Evolutionary conservation across 2,888 invertebrate species (phyloP), one percentile per base, ranked within the genome.

Genomic region (Xylocampa areola): DNA sequence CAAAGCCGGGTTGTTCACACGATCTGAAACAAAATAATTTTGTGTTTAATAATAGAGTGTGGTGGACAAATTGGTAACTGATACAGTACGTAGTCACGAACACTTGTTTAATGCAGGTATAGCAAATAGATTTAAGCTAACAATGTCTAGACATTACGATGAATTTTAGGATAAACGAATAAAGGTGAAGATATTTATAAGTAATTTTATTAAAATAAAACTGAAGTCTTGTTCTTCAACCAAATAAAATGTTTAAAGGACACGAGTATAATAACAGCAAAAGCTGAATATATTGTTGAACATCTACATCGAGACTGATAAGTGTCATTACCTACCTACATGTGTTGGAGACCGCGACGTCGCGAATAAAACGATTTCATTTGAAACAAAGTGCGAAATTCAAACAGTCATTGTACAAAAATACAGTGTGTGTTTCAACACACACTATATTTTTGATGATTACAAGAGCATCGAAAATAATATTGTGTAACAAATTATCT

Each of bases 21-120:
- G 83, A 87, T 88, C 90, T 90, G 92, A 74, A 91, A 92, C 91
- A 88, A 90, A 86, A 87, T 76, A 77, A 82, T 81, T 81, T 81
- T 75, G 75, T 77, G 82, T 68, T 89, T 86, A 87, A 80, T 85
- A 80, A 85, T 84, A 84, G 81, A 73, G 71, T 73, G 63, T 70
- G 68, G 62, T 76, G 57, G 72, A 82, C 80, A 79, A 78, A 77
- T 77, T 76, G 74, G 74, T 79, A 79, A 80, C 61, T 51, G 78
- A 80, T 83, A 78, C 55, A 49, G 39, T 27, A 8, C 37, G 11
- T 17, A 35, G 47, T 61, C 58, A 75, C 73, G 58, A 60, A 53
- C 54, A 50, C 61, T 62, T 52, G 67, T 62, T 60, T 40, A 52
- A 68, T 45, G 61, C 51, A 62, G 51, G 10, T 32, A 53, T 10